Percentiles rank a stretch among this genome's conserved stretches.
Evolutionary conservation across 2,113 vertebrate genomes (phyloP).

Genomic region (Sorex fumeus): DNA sequence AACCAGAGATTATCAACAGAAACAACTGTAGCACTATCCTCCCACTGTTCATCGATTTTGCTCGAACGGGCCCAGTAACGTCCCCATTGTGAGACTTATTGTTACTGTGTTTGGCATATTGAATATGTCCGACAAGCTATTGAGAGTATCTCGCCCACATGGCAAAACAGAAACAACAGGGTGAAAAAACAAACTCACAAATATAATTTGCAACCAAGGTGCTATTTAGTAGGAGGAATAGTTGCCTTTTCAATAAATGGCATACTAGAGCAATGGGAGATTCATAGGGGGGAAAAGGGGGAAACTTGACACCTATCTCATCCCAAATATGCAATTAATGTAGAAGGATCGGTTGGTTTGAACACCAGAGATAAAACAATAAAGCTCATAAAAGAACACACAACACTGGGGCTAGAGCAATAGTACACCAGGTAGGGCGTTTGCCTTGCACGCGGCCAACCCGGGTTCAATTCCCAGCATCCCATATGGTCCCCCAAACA

Average conservation of each 20-base stretch:
- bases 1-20: background rate
- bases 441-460: too few species aligned
- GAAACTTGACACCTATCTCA: background rate
- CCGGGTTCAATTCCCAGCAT: too few species aligned
- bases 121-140: too few species aligned
- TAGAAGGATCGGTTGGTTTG: background rate
- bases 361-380: constrained; percentile 17
- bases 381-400: constrained; percentile 23
- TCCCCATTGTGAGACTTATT: too few species aligned
- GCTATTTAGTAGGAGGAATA: background rate
- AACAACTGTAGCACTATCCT: too few species aligned
- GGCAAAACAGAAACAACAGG: background rate
- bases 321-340: background rate
- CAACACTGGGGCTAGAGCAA: too few species aligned
- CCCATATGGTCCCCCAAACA: too few species aligned
- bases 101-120: too few species aligned
- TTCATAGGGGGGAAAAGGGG: constrained; percentile 4
- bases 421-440: too few species aligned
- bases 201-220: constrained; percentile 41
- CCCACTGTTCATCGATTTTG: too few species aligned
- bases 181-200: background rate
- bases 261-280: background rate
- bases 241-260: background rate
- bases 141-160: too few species aligned
- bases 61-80: too few species aligned